These are phyloP conservation scores for Hydractinia echinata DNA, from an alignment of 30 jellyfish, hydroid and myxozoan genomes.

Conservation along the genomic window DNA sequence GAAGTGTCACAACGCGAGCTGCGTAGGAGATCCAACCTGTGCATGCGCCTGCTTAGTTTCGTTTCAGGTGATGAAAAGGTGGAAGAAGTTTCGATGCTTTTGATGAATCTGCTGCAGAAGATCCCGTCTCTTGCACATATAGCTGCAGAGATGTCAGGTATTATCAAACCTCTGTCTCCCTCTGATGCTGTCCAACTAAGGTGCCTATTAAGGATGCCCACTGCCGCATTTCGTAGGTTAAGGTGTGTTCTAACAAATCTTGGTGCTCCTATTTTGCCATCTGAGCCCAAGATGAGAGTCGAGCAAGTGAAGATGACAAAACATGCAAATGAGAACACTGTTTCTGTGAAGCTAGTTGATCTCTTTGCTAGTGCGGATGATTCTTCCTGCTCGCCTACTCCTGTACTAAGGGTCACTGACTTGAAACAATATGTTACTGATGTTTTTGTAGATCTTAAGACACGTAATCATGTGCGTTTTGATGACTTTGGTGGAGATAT, in stretches of 20 bases:
- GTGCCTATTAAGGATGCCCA: background rate
- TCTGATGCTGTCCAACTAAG: background rate
- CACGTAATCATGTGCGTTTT: background rate
- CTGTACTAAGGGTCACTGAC: background rate
- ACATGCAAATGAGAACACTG: background rate
- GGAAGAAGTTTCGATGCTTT: background rate
- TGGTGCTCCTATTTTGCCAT: background rate
- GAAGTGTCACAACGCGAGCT: background rate
- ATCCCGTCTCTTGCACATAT: background rate
- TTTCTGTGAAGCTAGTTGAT: background rate
- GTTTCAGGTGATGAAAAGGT: background rate
- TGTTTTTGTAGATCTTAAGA: background rate
- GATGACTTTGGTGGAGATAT: background rate
- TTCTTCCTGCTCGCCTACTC: background rate
- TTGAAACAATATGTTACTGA: background rate
- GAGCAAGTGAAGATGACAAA: background rate
- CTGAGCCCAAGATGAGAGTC: slow-evolving; percentile 5
- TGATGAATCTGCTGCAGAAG: background rate
- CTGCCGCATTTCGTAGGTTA: slow-evolving; percentile 10
- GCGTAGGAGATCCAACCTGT: slow-evolving; percentile 4
- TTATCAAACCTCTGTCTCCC: background rate
- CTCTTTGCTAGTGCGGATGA: background rate
- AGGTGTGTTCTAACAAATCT: background rate
- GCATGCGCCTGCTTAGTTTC: background rate
- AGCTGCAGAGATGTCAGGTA: background rate